Evolutionary conservation across 2,113 vertebrate species (phyloP), one percentile per base, ranked within the genome.

Genomic region (Elanus axillaris): DNA sequence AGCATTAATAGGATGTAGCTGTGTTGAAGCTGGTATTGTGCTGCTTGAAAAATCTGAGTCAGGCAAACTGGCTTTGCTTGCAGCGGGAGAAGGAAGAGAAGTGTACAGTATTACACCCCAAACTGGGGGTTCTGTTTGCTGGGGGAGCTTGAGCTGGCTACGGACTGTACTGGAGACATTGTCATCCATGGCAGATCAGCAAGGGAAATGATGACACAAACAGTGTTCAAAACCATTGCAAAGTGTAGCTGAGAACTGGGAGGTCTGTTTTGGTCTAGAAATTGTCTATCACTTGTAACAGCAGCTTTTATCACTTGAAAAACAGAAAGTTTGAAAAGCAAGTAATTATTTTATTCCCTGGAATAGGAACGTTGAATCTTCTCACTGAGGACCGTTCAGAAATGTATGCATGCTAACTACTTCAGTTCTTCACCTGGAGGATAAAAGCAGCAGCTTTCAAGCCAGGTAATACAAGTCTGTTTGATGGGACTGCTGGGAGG

Each of bases 131-230:
- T 63, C 50, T 47, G 16, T 47, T 67, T 89, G 40, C 64, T 43
- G 29, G 23, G 48, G 29, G 13, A 53, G 38, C 29, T 48, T 84
- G 50, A 66, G 69, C 15, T 84, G 48, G 27, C 58, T 69, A 8
- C 0, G 1, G 52, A 11, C 56, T 25, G 40, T 2, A 1, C 80
- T 47, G 38, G 18, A 77, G 59, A 13, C 0, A 1, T 6, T 11
- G 36, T 16, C 53, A 31, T 31, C 43, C 4, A 7, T 34, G 64
- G 26, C 40, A 55, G 23, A 42, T 62, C 59, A 60, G 32, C 0
- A 2, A 75, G 43, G 56, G 80, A 81, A 67, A 43, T 13, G 55
- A 45, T 85, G 69, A 34, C 48, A 63, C 36, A 34, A 27, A 21
- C 34, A 38, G 3, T 8, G 20, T 58, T 67, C 17, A 18, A 78